These are phyloP conservation scores for Leptodactylus fuscus DNA, from an alignment of 2,113 vertebrate species.

Conservation along the genomic window DNA sequence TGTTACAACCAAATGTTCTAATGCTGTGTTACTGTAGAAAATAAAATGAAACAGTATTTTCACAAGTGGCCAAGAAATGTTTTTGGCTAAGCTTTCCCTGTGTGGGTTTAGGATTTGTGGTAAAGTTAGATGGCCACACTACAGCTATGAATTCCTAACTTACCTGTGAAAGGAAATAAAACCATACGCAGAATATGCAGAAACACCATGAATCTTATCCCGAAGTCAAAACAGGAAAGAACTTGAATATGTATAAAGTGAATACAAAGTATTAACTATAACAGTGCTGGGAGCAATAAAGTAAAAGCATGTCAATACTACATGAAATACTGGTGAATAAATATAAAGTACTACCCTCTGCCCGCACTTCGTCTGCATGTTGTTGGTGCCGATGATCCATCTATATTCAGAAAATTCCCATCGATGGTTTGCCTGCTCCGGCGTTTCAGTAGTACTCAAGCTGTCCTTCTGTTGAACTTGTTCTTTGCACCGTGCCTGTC, in stretches of 20 bases:
- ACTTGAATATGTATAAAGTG: not conserved
- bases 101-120: not conserved
- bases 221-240: constrained; percentile 34
- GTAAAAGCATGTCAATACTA: no score
- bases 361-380: no score
- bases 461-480: no score
- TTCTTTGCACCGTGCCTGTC: no score
- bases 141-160: constrained; percentile 19
- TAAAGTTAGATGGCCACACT: not conserved
- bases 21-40: not conserved
- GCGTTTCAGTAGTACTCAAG: no score
- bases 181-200: not conserved
- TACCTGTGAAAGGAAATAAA: constrained; percentile 47
- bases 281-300: no score
- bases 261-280: no score
- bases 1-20: not conserved
- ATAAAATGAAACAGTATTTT: not conserved
- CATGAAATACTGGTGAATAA: no score
- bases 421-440: no score
- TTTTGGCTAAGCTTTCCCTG: not conserved
- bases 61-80: not conserved
- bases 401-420: no score
- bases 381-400: no score
- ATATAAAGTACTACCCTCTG: no score
- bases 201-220: constrained; percentile 8